phyloP scores from a whole-genome alignment of 2,888 invertebrate species.

The Scrobipalpa costella region DNA sequence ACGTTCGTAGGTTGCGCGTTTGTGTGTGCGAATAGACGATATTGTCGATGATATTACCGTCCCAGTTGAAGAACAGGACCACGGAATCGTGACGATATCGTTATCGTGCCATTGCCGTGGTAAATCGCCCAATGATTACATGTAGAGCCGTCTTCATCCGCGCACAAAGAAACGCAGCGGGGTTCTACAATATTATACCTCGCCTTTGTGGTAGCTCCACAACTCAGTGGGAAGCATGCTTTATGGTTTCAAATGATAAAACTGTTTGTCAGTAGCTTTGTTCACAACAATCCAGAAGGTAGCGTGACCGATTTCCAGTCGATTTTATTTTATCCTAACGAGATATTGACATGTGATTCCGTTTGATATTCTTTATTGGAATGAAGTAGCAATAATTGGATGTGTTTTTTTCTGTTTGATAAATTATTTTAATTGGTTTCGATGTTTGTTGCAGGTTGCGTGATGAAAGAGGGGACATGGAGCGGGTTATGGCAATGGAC shows the following conservation, averaged over 20 bases:
- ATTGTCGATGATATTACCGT: no score
- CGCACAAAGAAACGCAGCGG: conserved; percentile 78
- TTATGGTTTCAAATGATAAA: conserved; percentile 81
- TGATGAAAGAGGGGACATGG: conserved; percentile 92
- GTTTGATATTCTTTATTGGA: conserved; percentile 24
- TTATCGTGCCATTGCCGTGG: no score
- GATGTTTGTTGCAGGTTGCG: conserved; percentile 87
- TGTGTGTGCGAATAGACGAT: no score
- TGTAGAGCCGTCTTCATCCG: conserved; percentile 70
- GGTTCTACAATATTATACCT: conserved; percentile 77
- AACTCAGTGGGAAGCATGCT: conserved; percentile 76
- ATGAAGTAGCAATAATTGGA: conserved; percentile 21
- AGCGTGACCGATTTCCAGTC: conserved; percentile 65
- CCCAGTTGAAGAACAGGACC: no score
- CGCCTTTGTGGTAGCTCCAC: conserved; percentile 76
- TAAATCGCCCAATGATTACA: conserved; percentile 63
- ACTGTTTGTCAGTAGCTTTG: conserved; percentile 78
- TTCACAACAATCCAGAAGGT: conserved; percentile 64
- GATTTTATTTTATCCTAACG: conserved; percentile 61
- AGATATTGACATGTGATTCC: conserved; percentile 53
- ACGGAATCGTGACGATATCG: no score
- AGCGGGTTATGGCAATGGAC: conserved; percentile 89
- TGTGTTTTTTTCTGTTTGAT: conserved; percentile 22
- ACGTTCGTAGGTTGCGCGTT: no score
- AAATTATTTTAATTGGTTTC: conserved; percentile 24